Conservation (phyloP, 2,113 vertebrate species). For the Manacus vitellinus region DNA sequence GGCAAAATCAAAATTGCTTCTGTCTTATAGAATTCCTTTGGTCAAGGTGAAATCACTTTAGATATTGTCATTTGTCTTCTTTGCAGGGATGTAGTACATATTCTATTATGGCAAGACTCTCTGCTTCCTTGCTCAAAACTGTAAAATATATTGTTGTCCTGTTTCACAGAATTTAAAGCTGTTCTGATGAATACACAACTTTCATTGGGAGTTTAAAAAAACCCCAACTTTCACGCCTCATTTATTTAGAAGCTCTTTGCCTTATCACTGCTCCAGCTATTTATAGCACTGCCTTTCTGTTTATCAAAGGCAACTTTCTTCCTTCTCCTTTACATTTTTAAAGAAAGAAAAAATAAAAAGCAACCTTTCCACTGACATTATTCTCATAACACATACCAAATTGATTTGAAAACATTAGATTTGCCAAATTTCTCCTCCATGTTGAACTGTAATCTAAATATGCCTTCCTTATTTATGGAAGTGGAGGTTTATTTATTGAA, state of each 20-base stretch:
- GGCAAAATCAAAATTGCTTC: constrained; percentile 23
- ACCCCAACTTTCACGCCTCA: not conserved
- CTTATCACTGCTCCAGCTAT: constrained; percentile 15
- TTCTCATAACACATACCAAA: constrained; percentile 13
- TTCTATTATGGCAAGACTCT: not conserved
- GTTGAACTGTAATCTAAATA: not conserved
- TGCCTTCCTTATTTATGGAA: not conserved
- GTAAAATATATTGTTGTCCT: not conserved
- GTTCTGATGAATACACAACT: not conserved
- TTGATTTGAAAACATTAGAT: constrained; percentile 22
- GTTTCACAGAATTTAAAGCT: not conserved
- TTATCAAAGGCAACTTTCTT: not conserved
- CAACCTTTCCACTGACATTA: constrained; percentile 9
- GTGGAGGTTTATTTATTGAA: not conserved
- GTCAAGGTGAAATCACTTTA: constrained; percentile 25
- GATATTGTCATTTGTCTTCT: not conserved
- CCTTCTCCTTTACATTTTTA: not conserved
- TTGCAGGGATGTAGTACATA: not conserved
- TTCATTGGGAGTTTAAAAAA: not conserved
- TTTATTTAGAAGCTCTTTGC: constrained; percentile 24
- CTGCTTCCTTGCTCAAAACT: not conserved
- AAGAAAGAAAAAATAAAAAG: not conserved
- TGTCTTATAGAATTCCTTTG: not conserved
- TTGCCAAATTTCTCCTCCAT: not conserved
- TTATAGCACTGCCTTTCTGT: not conserved